Base-by-base conservation (phyloP, 2,888 invertebrate genomes). In the Leptothorax acervorum region DNA sequence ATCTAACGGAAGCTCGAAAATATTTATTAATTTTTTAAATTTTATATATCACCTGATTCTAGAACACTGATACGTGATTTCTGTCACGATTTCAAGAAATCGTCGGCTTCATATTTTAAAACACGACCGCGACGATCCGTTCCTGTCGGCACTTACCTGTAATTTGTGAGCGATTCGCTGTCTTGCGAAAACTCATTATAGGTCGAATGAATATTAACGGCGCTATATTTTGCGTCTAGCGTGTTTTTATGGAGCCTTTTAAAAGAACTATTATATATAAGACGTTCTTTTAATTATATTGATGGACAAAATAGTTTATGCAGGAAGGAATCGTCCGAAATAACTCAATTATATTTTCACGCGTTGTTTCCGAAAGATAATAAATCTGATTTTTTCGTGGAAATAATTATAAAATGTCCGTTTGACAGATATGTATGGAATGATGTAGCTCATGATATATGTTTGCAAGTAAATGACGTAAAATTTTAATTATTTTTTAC, bases 121-220 rank as follows among this genome's bases (percentile, higher is more conserved):
- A 66, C 23, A n/a, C 6, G 39, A 48, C 51, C 23, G 28, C 6
- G 39, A 48, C 51, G 63, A 55, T 73, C 31, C 78, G 55, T 68
- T 48, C 55, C 78, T 68, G 70, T 42, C 70, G 53, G 42, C 70
- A 68, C 28, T 76, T 28, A 78, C 23, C 55, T 57, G 71, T 70
- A 78, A 78, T 78, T 78, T 68, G 57, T n/a, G 68, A 45, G 78
- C 78, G 45, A 78, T 78, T 78, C 42, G 31, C 71, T 31, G 55
- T 68, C 78, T 55, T 65, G 68, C 55, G 23, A 42, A 15, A 70
- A 57, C 45, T 78, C 70, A 78, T 78, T 78, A 68, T 68, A 28
- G 51, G 8, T 15, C 68, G 70, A 78, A 55, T 78, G 76, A 68
- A 68, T 78, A 68, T 68, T 66, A 66, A 15, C 39, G 51, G 8